These are phyloP conservation scores for Rhabdomys pumilio DNA, from an alignment of 2,797 vertebrate species.

Conservation along the genomic window DNA sequence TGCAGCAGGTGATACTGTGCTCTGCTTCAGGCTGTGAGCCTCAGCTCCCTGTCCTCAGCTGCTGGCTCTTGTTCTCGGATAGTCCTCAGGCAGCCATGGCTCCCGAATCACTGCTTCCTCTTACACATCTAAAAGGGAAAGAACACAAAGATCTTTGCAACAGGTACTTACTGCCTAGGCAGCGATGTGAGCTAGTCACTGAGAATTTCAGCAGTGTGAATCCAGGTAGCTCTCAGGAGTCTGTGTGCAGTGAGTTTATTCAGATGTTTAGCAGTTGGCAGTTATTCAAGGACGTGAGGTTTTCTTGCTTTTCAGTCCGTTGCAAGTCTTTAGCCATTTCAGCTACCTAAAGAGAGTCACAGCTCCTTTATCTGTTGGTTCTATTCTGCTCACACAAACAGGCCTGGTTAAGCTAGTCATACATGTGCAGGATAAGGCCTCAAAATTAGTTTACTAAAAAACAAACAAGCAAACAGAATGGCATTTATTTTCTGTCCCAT, in stretches of 20 bases:
- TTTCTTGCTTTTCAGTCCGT: conserved; percentile 57
- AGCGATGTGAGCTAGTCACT: conserved; percentile 32
- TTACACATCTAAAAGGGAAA: neutral
- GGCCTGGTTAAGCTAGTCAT: conserved; percentile 39
- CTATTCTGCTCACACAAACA: conserved; percentile 51
- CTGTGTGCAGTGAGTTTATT: neutral
- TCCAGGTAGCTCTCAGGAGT: neutral
- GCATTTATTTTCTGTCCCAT: conserved; percentile 48
- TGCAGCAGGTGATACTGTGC: conserved; percentile 68
- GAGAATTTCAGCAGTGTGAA: neutral
- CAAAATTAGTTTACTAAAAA: conserved; percentile 13
- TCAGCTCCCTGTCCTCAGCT: neutral
- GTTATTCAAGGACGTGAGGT: conserved; percentile 63
- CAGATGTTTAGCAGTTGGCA: conserved; percentile 20
- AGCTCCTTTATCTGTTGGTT: conserved; percentile 61
- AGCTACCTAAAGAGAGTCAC: neutral
- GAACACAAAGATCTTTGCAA: neutral
- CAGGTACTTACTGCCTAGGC: neutral
- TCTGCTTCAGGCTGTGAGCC: conserved; percentile 60
- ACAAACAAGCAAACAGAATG: neutral
- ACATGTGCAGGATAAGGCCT: conserved; percentile 10
- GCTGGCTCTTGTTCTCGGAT: neutral
- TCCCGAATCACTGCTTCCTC: conserved; percentile 13
- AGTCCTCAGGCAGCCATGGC: conserved; percentile 61
- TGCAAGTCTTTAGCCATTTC: conserved; percentile 36